Conservation (phyloP, 37 sponge, comb jelly and placozoan species). For the Halichondria panicea region DNA sequence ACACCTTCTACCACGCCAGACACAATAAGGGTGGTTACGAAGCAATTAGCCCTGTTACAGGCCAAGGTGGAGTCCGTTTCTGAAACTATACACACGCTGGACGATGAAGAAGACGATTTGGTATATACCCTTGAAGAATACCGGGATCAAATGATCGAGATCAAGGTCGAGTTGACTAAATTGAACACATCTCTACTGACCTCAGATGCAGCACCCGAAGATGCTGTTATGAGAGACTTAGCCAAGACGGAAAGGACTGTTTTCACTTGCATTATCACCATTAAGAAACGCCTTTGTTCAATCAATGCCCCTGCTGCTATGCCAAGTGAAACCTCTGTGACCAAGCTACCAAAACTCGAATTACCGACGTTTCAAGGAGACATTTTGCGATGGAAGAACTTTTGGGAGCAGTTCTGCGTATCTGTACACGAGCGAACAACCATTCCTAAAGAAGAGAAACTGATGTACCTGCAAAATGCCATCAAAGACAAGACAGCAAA, state of each 20-base stretch:
- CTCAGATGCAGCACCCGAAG: conserved; percentile 5
- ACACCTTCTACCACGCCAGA: background rate
- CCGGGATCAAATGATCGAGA: conserved; percentile 3
- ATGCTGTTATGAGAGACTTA: conserved; percentile 4
- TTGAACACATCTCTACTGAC: background rate
- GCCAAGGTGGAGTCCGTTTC: background rate
- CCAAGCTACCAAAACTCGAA: conserved; percentile 47
- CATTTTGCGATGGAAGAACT: conserved; percentile 33
- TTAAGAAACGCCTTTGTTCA: conserved; percentile 13
- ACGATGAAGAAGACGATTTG: background rate
- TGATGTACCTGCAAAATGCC: conserved; percentile 33
- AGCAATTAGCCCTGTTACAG: background rate
- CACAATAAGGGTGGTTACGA: background rate
- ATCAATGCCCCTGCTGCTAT: background rate
- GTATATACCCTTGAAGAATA: background rate
- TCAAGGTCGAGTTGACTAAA: background rate
- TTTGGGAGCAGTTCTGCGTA: conserved; percentile 44
- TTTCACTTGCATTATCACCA: background rate
- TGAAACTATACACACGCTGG: too few relatives aligned
- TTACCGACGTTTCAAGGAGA: conserved; percentile 40
- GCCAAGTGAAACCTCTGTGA: background rate
- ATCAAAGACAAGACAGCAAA: conserved; percentile 36
- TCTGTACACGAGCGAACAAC: conserved; percentile 36
- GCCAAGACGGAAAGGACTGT: background rate
- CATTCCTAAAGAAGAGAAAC: conserved; percentile 28